These are phyloP conservation scores for Noctua fimbriata DNA, from an alignment of 2,888 invertebrate species.

Conservation along the genomic window DNA sequence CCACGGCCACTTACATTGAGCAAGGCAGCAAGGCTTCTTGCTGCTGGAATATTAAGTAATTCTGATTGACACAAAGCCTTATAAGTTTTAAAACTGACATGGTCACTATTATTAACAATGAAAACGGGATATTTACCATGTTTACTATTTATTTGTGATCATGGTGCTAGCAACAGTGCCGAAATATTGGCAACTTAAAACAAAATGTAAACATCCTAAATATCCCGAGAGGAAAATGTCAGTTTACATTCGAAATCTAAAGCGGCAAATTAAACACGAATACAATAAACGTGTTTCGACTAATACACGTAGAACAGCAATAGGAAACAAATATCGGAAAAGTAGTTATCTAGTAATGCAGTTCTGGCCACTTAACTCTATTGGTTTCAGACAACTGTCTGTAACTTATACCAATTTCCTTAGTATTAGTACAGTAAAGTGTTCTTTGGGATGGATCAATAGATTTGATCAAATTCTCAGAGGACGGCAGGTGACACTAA, in stretches of 20 bases:
- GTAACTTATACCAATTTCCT: conserved; percentile 58
- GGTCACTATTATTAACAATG: too few species aligned
- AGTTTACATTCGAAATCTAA: too few species aligned
- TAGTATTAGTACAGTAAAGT: conserved; percentile 34
- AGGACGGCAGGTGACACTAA: not conserved
- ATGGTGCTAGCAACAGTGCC: too few species aligned
- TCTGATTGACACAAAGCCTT: too few species aligned
- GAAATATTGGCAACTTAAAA: too few species aligned
- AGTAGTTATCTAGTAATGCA: conserved; percentile 80
- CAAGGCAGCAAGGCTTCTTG: not conserved
- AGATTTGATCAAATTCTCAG: not conserved
- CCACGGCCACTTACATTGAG: too few species aligned
- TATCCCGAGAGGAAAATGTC: too few species aligned
- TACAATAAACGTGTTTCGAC: conserved; percentile 51
- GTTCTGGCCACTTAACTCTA: conserved; percentile 76
- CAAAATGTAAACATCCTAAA: too few species aligned
- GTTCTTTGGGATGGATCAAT: not conserved
- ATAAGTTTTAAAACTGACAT: too few species aligned
- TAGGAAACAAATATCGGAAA: conserved; percentile 83
- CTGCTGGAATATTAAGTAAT: too few species aligned
- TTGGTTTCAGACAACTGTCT: conserved; percentile 60
- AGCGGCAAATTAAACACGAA: conserved; percentile 28
- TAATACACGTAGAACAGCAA: conserved; percentile 76
- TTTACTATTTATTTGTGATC: too few species aligned
- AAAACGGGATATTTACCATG: too few species aligned